phyloP scores from a whole-genome alignment of 30 jellyfish, hydroid and myxozoan genomes.

The Cassiopea xamachana region DNA sequence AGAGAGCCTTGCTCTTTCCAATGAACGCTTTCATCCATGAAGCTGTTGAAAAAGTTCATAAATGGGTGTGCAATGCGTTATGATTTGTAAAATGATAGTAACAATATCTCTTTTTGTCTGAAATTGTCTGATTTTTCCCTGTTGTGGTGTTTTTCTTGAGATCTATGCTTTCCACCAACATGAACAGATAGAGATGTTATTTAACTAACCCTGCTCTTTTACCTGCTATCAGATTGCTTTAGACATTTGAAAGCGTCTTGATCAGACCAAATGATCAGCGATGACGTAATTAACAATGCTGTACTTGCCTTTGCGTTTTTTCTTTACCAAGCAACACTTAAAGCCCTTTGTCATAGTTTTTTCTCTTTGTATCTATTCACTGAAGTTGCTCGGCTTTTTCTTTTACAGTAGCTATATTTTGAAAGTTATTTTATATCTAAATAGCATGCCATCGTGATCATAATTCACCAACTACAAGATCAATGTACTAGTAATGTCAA shows the following conservation, averaged over 20 bases:
- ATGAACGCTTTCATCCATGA: too few species aligned
- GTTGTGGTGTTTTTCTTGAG: constrained; percentile 36
- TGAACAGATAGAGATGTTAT: background rate
- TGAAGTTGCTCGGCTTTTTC: background rate
- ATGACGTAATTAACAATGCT: too few species aligned
- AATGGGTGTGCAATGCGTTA: too few species aligned
- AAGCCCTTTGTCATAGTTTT: too few species aligned
- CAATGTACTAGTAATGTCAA: background rate
- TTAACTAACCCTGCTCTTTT: background rate
- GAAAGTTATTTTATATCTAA: background rate
- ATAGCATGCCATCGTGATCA: background rate
- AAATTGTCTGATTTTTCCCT: background rate
- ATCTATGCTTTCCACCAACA: background rate
- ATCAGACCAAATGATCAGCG: background rate
- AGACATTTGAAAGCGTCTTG: background rate
- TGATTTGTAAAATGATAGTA: too few species aligned
- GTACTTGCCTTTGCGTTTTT: too few species aligned
- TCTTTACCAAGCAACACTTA: too few species aligned
- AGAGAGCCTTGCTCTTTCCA: too few species aligned
- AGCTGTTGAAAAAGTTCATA: too few species aligned
- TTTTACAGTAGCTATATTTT: too few species aligned
- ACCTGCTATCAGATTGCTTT: background rate
- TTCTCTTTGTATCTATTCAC: background rate
- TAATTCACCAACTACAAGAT: background rate
- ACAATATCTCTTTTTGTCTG: too few species aligned